Evolutionary conservation across 2,888 invertebrate genomes (phyloP).

Genomic region (Bruchidius siliquastri): DNA sequence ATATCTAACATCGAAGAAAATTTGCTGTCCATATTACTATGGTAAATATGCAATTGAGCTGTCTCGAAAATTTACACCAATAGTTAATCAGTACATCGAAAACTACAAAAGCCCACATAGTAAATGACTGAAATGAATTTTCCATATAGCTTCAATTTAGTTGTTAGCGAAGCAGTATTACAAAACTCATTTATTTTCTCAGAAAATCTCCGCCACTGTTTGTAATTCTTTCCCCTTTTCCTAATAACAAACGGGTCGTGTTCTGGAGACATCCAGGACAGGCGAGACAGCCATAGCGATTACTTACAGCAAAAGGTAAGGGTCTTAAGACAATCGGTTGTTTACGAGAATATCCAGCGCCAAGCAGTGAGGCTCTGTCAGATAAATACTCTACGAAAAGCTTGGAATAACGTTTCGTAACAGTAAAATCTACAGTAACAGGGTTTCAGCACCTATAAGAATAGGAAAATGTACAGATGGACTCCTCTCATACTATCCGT

Average conservation of each 20-base stretch:
- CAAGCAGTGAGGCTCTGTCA: conserved; percentile 10
- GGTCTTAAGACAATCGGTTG: conserved; percentile 33
- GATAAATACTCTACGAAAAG: conserved; percentile 25
- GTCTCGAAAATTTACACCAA: too few species aligned
- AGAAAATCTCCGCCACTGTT: neutral
- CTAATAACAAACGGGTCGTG: conserved; percentile 37
- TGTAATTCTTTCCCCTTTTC: conserved; percentile 34
- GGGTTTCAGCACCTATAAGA: neutral
- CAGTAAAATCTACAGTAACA: neutral
- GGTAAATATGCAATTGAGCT: too few species aligned
- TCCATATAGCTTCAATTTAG: too few species aligned
- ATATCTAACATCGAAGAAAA: too few species aligned
- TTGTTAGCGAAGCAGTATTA: too few species aligned
- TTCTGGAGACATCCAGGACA: conserved; percentile 22
- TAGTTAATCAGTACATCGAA: too few species aligned
- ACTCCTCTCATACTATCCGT: too few species aligned
- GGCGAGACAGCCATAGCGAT: conserved; percentile 42
- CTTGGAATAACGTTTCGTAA: neutral
- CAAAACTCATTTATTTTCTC: too few species aligned
- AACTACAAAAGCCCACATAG: too few species aligned
- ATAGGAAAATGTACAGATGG: too few species aligned
- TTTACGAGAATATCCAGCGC: conserved; percentile 28
- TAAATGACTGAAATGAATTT: too few species aligned
- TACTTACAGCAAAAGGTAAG: conserved; percentile 38
- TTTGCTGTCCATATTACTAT: too few species aligned